Conservation (phyloP, 2,113 vertebrate species). For the Spea bombifrons region DNA sequence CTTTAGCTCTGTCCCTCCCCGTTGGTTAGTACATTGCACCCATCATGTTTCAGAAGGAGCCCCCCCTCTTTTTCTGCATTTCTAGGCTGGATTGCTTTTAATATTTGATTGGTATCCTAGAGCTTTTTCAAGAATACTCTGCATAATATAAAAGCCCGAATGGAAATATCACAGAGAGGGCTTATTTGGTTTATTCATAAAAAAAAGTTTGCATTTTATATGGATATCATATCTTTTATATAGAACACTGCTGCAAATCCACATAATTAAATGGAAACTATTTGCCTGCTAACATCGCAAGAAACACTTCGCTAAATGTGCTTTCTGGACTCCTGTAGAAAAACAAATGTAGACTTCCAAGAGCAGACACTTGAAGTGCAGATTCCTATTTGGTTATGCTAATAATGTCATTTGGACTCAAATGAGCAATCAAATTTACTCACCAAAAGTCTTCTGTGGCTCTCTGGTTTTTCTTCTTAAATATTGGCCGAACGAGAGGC, state of each 20-base stretch:
- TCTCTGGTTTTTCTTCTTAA: constrained; percentile 39
- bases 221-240: constrained; percentile 44
- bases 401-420: constrained; percentile 47
- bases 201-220: constrained; percentile 30
- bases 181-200: constrained; percentile 35
- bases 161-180: constrained; percentile 25
- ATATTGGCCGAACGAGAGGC: constrained; percentile 37
- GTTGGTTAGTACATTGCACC: background rate
- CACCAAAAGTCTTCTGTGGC: constrained; percentile 45
- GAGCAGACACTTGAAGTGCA: constrained; percentile 38
- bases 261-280: constrained; percentile 44
- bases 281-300: constrained; percentile 46
- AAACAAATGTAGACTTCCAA: constrained; percentile 39
- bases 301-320: constrained; percentile 47
- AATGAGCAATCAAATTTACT: constrained; percentile 47
- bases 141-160: constrained; percentile 29
- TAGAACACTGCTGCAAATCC: constrained; percentile 24
- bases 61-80: background rate
- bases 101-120: constrained; percentile 39
- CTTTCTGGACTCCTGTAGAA: constrained; percentile 43
- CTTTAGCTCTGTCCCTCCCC: background rate
- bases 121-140: constrained; percentile 34
- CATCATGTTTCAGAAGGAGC: background rate
- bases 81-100: background rate
- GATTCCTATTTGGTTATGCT: constrained; percentile 48